phyloP scores from a whole-genome alignment of 2,888 invertebrate species.

The Andrena bucephala region DNA sequence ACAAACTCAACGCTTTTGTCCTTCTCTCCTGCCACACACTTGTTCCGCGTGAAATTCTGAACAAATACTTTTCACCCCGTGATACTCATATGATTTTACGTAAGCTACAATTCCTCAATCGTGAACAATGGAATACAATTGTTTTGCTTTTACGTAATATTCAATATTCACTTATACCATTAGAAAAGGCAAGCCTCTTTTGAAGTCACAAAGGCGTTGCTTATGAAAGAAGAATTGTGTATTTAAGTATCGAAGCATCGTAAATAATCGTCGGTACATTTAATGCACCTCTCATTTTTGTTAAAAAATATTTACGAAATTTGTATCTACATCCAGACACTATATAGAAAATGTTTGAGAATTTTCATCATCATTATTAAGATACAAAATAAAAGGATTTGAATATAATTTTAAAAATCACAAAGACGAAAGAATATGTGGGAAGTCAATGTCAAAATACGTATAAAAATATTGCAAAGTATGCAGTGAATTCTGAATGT shows the following conservation, averaged over 20 bases:
- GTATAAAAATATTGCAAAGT: slow-evolving; percentile 40
- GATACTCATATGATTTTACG: slow-evolving; percentile 45
- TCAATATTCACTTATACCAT: slow-evolving; percentile 7
- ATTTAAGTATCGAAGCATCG: slow-evolving; percentile 55
- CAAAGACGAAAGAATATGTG: background rate
- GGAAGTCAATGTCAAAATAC: slow-evolving; percentile 11
- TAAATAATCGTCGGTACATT: slow-evolving; percentile 38
- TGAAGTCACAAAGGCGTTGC: slow-evolving; percentile 23
- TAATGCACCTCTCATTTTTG: slow-evolving; percentile 21
- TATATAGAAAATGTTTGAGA: slow-evolving; percentile 6
- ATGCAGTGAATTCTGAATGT: slow-evolving; percentile 43
- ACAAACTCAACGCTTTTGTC: slow-evolving; percentile 12
- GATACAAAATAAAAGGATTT: slow-evolving; percentile 1
- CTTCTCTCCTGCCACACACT: slow-evolving; percentile 25
- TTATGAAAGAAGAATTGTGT: slow-evolving; percentile 37
- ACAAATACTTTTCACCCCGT: slow-evolving; percentile 30
- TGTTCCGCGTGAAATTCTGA: slow-evolving; percentile 37
- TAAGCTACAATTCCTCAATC: slow-evolving; percentile 28
- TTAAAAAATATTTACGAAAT: slow-evolving; percentile 37
- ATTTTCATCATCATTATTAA: background rate
- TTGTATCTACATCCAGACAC: slow-evolving; percentile 51
- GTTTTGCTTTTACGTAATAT: slow-evolving; percentile 1
- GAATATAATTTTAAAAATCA: slow-evolving; percentile 22
- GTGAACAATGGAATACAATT: slow-evolving; percentile 38
- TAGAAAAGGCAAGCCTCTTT: slow-evolving; percentile 34